Evolutionary conservation across 1,140 invertebrate genomes (phyloP), one percentile per base, ranked within the genome.

Genomic region (Bombus huntii): DNA sequence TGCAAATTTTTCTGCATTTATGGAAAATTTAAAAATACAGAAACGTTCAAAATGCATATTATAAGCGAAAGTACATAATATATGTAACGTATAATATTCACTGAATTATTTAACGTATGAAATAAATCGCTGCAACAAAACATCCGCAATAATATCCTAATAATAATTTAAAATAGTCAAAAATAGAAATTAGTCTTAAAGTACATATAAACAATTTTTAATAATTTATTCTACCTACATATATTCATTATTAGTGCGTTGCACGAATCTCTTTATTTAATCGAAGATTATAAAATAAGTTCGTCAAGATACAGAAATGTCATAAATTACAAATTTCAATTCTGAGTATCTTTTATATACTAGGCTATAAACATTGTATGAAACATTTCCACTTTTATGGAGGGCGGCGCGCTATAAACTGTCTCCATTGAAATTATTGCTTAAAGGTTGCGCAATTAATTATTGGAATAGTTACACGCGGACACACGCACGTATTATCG

Each of bases 371-470:
- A 42, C 47, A 10, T 59, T 18, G 10, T 25, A 62, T 6, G n/a
- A 6, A 73, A 25, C 13, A 13, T 44, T 75, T 76, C 12, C n/a
- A 39, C 2, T 53, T 83, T 83, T 42, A 18, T 25, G 42, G 66
- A 76, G 37, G 65, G 3, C 37, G 12, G 39, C 13, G 22, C 10
- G 22, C 10, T 18, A 2, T 31, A 47, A 85, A 85, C 22, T 65
- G 34, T 57, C 39, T 74, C 31, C 28, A 66, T 57, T 81, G 25
- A 78, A 65, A 85, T 77, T 39, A 85, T 78, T 59, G 25, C 18
- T 62, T 31, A 25, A 86, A 76, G 37, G 37, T 88, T 83, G 65
- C 68, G 44, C 72, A 81, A 90, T 88, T 88, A 81, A 81, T 83
- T 68, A 34, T 59, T 44, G 25, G 39, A 78, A 85, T 31, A 79